phyloP scores from a whole-genome alignment of 2,113 vertebrate species.

The Haliaeetus leucogaster region DNA sequence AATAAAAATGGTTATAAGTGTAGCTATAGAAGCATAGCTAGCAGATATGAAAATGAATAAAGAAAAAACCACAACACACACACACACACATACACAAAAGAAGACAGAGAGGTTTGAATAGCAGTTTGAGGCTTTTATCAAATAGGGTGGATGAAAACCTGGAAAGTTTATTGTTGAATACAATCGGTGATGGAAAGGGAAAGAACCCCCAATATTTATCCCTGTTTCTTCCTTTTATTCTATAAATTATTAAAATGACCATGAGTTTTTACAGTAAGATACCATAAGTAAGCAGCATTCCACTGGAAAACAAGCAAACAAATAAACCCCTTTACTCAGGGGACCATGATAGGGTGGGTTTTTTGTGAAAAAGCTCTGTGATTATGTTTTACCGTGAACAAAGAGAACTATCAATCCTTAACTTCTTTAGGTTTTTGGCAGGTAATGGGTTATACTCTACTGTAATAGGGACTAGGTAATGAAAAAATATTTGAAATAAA shows the following conservation, averaged over 20 bases:
- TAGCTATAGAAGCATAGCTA: not conserved
- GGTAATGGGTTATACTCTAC: not conserved
- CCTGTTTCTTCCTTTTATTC: not conserved
- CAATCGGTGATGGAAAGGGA: not conserved
- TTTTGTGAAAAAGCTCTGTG: not conserved
- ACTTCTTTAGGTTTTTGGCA: not conserved
- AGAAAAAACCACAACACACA: not conserved
- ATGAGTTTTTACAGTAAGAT: not conserved
- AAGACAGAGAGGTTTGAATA: not conserved
- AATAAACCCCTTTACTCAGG: not conserved
- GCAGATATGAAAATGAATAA: not conserved
- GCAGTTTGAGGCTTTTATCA: not conserved
- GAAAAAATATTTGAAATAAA: not conserved
- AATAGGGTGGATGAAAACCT: not conserved
- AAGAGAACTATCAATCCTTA: not conserved
- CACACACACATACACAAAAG: not conserved
- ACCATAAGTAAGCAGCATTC: not conserved
- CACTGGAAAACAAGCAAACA: not conserved
- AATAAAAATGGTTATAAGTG: not conserved
- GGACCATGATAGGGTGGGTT: rapidly evolving
- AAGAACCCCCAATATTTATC: rapidly evolving
- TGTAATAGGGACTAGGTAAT: not conserved
- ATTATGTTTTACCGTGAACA: not conserved
- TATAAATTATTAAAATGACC: not conserved
- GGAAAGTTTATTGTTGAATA: not conserved